A percentile compares a stretch with the other conserved stretches of the same genome.
Conservation (phyloP, 2,113 vertebrate genomes). For the Tamias sibiricus region DNA sequence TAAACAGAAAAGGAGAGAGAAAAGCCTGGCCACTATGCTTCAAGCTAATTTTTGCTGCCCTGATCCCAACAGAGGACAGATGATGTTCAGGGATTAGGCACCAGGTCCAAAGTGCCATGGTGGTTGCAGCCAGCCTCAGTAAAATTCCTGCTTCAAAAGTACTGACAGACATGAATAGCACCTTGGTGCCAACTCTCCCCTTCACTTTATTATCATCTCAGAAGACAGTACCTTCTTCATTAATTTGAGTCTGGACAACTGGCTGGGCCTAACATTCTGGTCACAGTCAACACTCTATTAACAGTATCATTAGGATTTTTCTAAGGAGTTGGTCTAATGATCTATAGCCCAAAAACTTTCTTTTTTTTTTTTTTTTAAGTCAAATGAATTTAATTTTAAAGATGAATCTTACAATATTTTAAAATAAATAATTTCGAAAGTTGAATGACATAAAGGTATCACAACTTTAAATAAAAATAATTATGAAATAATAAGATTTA, state of each 20-base stretch:
- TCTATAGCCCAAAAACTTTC: no score
- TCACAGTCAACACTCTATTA: background rate
- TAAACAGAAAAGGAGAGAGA: background rate
- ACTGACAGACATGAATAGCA: background rate
- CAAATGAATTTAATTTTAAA: no score
- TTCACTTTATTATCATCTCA: background rate
- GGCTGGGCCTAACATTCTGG: background rate
- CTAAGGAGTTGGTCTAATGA: background rate
- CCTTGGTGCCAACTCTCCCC: background rate
- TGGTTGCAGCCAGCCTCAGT: background rate
- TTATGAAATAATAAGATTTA: no score
- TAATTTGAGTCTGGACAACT: background rate
- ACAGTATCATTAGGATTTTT: background rate
- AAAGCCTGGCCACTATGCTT: background rate
- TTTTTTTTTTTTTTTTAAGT: no score
- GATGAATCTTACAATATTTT: no score
- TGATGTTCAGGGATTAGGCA: background rate
- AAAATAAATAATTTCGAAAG: no score
- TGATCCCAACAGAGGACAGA: background rate
- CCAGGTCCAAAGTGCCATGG: background rate
- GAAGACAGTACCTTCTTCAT: background rate
- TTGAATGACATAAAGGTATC: no score
- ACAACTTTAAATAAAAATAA: no score
- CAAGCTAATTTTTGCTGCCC: background rate
- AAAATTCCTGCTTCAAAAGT: background rate